These are phyloP conservation scores for Agrotis clavis DNA, from an alignment of 2,888 invertebrate genomes.

Conservation along the genomic window DNA sequence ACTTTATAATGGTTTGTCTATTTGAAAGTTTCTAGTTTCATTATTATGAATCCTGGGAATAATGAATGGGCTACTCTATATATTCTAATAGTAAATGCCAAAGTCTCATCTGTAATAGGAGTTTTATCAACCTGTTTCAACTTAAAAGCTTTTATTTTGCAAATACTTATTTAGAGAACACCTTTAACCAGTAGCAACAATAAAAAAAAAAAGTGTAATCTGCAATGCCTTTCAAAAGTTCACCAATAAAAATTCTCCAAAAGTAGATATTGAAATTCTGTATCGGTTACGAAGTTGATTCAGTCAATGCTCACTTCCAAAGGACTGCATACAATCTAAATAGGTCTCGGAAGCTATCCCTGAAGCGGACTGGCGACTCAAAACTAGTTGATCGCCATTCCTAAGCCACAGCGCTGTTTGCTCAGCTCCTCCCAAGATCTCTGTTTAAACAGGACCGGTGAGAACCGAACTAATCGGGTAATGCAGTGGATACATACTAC, in stretches of 20 bases:
- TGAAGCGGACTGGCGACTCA: slow-evolving; percentile 11
- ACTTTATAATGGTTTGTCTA: slow-evolving; percentile 46
- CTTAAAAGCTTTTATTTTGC: background rate
- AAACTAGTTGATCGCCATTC: slow-evolving; percentile 40
- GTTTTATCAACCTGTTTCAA: background rate
- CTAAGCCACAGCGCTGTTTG: slow-evolving; percentile 49
- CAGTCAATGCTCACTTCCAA: slow-evolving; percentile 29
- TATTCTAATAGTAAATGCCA: background rate
- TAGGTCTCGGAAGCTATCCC: slow-evolving; percentile 29
- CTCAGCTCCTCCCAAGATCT: slow-evolving; percentile 55
- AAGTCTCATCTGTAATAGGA: background rate
- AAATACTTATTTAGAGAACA: background rate
- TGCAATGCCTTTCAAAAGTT: background rate
- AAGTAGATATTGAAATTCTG: background rate
- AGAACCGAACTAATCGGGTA: slow-evolving; percentile 74
- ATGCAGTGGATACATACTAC: slow-evolving; percentile 56
- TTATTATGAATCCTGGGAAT: background rate
- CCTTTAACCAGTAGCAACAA: background rate
- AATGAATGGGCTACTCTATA: background rate
- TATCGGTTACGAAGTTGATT: slow-evolving; percentile 26
- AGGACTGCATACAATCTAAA: slow-evolving; percentile 33
- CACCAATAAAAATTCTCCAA: too few species aligned
- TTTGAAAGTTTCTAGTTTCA: slow-evolving; percentile 25
- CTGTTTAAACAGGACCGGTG: slow-evolving; percentile 67
- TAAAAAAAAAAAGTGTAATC: background rate